A percentile compares a stretch with the other conserved stretches of the same genome.
These are phyloP conservation scores for Geococcyx californianus DNA, from an alignment of 2,113 vertebrate genomes.

Conservation along the genomic window DNA sequence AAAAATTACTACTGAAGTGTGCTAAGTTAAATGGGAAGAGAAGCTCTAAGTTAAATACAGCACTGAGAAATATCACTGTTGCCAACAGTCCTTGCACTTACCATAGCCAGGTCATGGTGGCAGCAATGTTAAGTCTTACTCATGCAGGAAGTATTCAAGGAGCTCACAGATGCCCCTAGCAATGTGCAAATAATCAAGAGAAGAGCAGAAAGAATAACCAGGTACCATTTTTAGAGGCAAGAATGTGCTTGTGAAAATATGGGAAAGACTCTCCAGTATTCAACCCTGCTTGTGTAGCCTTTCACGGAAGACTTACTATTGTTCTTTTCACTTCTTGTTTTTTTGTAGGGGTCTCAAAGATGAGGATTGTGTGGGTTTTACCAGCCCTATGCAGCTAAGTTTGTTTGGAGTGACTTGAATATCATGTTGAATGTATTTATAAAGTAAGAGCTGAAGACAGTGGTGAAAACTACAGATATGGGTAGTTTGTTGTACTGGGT, in stretches of 20 bases:
- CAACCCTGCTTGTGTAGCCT: not conserved
- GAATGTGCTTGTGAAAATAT: not conserved
- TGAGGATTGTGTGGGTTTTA: not conserved
- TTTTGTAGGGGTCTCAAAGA: not conserved
- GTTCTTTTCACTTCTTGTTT: not conserved
- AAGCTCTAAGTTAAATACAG: not conserved
- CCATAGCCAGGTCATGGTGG: not conserved
- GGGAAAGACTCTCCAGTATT: not conserved
- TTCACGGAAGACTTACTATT: not conserved
- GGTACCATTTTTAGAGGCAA: not conserved
- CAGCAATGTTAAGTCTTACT: not conserved
- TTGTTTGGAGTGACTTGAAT: constrained; percentile 10
- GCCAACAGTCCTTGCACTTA: not conserved
- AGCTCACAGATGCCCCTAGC: not conserved
- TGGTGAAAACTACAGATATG: not conserved
- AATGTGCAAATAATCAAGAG: not conserved
- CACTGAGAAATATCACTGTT: not conserved
- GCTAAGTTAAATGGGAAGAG: not conserved
- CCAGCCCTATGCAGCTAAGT: not conserved
- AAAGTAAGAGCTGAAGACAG: not conserved
- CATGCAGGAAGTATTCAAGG: not conserved
- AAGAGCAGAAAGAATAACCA: rapidly evolving
- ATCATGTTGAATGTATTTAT: not conserved
- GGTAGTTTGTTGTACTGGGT: not conserved
- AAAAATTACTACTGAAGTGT: not conserved